These are phyloP conservation scores for Ceratosolen fusciceps DNA, from an alignment of 1,140 invertebrate species.

Conservation along the genomic window DNA sequence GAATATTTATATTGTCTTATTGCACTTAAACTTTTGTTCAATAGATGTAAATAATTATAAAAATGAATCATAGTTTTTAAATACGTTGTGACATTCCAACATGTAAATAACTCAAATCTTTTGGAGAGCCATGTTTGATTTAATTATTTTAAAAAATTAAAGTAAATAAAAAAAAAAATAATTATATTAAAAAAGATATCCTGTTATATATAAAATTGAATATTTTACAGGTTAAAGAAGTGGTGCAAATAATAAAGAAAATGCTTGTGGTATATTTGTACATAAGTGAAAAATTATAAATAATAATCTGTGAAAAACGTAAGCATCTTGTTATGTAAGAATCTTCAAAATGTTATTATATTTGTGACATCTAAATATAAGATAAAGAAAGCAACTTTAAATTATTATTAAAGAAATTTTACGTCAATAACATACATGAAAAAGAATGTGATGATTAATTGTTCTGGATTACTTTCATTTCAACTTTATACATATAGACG, in stretches of 20 bases:
- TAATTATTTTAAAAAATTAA: neutral
- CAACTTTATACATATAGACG: neutral
- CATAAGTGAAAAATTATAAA: conserved; percentile 33
- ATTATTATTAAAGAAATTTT: neutral
- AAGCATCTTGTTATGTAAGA: conserved; percentile 16
- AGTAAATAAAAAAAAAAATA: too few species aligned
- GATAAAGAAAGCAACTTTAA: neutral
- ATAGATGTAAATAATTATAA: conserved; percentile 38
- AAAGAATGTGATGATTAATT: neutral
- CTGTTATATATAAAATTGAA: conserved; percentile 12
- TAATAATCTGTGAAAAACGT: conserved; percentile 12
- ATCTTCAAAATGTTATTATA: neutral
- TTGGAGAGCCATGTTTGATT: conserved; percentile 16
- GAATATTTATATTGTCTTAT: neutral
- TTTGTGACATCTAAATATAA: conserved; percentile 7
- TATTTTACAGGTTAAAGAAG: conserved; percentile 26
- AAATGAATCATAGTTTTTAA: conserved; percentile 26
- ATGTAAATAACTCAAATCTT: conserved; percentile 37
- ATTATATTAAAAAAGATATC: conserved; percentile 7
- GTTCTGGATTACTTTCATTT: neutral
- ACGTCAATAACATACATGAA: neutral
- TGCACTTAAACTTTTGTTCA: conserved; percentile 16
- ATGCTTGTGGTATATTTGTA: conserved; percentile 35
- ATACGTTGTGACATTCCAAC: conserved; percentile 10
- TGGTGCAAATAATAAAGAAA: conserved; percentile 18